Conservation (phyloP, 2,113 vertebrate species). For the Xenopus laevis region DNA sequence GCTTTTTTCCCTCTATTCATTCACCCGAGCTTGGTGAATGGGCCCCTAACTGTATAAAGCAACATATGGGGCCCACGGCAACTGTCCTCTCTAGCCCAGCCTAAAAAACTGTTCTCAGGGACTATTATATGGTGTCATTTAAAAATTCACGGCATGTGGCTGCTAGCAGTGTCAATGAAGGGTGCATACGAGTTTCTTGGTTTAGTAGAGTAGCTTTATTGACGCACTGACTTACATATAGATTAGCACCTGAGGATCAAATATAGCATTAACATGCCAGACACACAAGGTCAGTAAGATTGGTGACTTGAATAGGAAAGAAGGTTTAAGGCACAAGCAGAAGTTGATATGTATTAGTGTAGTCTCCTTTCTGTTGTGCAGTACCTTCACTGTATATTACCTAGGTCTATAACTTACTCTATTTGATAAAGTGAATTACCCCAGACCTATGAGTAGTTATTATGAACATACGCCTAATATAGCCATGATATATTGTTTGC, state of each 20-base stretch:
- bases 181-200: neutral
- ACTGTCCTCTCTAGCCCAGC: too few relatives aligned
- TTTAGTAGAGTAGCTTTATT: neutral
- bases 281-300: constrained; percentile 26
- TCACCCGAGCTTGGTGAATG: too few relatives aligned
- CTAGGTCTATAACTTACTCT: neutral
- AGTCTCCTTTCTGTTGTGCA: too few relatives aligned
- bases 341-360: too few relatives aligned
- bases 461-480: neutral
- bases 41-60: too few relatives aligned
- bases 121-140: too few relatives aligned
- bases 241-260: constrained; percentile 1
- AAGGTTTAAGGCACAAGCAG: neutral
- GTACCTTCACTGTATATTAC: too few relatives aligned
- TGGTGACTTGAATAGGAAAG: constrained; percentile 1
- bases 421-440: constrained; percentile 7
- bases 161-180: constrained; percentile 5
- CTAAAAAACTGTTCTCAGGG: too few relatives aligned
- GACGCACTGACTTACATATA: neutral
- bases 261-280: neutral
- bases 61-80: too few relatives aligned
- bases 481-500: neutral
- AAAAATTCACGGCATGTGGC: too few relatives aligned
- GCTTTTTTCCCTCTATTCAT: too few relatives aligned
- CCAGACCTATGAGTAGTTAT: constrained; percentile 17